Base-by-base conservation (phyloP, 2,113 vertebrate genomes). In the Gambusia affinis region DNA sequence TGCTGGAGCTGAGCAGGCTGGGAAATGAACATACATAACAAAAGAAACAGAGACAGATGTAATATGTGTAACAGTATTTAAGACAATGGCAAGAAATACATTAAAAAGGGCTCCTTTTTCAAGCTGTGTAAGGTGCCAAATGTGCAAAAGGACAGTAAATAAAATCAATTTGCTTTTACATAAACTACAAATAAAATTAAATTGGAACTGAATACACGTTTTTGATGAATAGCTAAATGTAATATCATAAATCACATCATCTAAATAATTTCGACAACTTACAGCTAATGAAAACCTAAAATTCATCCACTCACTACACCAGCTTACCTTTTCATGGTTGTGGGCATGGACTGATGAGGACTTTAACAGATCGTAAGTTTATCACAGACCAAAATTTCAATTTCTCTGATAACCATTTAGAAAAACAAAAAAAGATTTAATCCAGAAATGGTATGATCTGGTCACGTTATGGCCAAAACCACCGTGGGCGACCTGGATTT, bases 31-130 rank as follows among this genome's bases (percentile, higher is more conserved):
- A 65, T 67, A 75, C 77, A 28, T 62, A 75, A 60, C 27, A 64
- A 27, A 24, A 76, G 64, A 78, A 71, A 60, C 28, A 65, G 60
- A 47, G 17, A 47, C 17, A 1, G 5, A 19, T 47, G 82, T 75
- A 78, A 80, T 86, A 89, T 80, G 76, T 88, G 85, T 1, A 17
- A 47, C 5, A 47, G 44, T 39, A 87, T 90, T 84, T 70, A 42
- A 88, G 89, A 82, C 60, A 57, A n/a, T 24, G 51, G 63, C 11
- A 63, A 66, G 12, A 24, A 27, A 0, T 22, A 12, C 17, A 37
- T 19, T 64, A 12, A 24, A n/a, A 28, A 42, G 28, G 6, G 47
- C 14, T 54, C 1, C 4, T 22, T 19, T 19, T 19, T 54, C 22
- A 19, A 54, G 7, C 17, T 54, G 47, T 24, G 19, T 19, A 19